These are phyloP conservation scores for Axis porcinus DNA, from an alignment of 2,113 vertebrate genomes.

Conservation along the genomic window DNA sequence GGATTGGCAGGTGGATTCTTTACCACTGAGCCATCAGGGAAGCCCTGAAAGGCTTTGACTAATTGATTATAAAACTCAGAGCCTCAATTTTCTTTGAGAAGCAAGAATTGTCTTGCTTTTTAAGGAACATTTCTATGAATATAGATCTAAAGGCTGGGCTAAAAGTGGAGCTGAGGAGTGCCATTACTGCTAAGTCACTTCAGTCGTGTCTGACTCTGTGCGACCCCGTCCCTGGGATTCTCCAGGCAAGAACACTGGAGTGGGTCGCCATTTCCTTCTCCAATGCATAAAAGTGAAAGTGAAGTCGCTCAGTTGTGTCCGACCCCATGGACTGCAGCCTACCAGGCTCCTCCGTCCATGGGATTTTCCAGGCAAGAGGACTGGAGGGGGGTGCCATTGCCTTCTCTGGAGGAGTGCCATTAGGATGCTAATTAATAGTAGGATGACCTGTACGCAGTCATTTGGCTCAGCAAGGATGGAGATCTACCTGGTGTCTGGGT, in stretches of 20 bases:
- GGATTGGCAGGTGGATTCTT: not conserved
- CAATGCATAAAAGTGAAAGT: no score
- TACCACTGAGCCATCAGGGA: not conserved
- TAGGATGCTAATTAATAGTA: not conserved
- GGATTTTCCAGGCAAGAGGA: no score
- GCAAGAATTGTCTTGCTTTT: not conserved
- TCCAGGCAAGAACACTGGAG: no score
- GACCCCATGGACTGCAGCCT: no score
- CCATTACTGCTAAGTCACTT: not conserved
- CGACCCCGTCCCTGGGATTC: no score
- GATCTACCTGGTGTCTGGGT: not conserved
- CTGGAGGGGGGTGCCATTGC: no score
- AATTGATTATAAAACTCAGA: not conserved
- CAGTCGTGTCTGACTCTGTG: no score
- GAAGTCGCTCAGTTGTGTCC: no score
- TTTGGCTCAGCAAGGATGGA: not conserved
- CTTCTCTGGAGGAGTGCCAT: not conserved
- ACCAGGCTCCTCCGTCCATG: no score
- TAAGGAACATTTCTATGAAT: not conserved
- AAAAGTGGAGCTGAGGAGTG: not conserved
- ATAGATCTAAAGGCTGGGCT: not conserved
- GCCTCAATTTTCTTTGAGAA: conserved; percentile 8
- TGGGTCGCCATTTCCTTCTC: no score
- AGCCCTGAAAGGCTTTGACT: not conserved
- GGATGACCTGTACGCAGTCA: not conserved